Conservation (phyloP, 2,797 vertebrate genomes). For the Harpagifer antarcticus region DNA sequence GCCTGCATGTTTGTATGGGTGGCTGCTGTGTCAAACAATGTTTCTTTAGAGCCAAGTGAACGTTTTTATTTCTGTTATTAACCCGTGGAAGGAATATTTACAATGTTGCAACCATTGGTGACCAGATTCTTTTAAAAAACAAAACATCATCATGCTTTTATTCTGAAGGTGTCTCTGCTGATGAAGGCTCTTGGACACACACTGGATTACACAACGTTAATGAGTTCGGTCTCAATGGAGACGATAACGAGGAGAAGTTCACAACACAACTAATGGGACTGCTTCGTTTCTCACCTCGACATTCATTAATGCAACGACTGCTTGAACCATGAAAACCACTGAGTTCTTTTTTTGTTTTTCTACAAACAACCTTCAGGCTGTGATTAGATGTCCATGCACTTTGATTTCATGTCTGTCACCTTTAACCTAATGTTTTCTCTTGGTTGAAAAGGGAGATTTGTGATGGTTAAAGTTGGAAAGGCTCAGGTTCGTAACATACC, state of each 20-base stretch:
- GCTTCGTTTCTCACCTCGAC: slow-evolving; percentile 41
- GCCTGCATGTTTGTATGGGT: slow-evolving; percentile 61
- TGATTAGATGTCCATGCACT: slow-evolving; percentile 71
- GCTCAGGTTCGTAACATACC: slow-evolving; percentile 2
- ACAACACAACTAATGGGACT: neutral
- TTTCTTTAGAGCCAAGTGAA: slow-evolving; percentile 44
- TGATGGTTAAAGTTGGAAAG: slow-evolving; percentile 22
- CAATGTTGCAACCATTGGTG: slow-evolving; percentile 26
- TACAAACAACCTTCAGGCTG: slow-evolving; percentile 35
- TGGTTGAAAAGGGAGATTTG: slow-evolving; percentile 27
- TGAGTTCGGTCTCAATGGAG: slow-evolving; percentile 25
- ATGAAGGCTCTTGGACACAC: slow-evolving; percentile 52
- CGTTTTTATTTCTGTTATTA: slow-evolving; percentile 56
- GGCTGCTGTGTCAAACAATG: slow-evolving; percentile 53
- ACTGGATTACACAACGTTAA: slow-evolving; percentile 55
- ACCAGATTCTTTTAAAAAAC: slow-evolving; percentile 20
- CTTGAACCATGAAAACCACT: slow-evolving; percentile 59
- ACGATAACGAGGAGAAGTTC: slow-evolving; percentile 16
- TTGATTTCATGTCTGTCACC: slow-evolving; percentile 62
- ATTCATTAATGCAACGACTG: slow-evolving; percentile 15
- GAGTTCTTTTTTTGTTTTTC: slow-evolving; percentile 22
- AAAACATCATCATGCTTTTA: slow-evolving; percentile 41
- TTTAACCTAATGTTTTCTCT: slow-evolving; percentile 38
- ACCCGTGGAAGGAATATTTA: slow-evolving; percentile 35
- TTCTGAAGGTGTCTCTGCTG: slow-evolving; percentile 53